These are phyloP conservation scores for Oostethus manadensis DNA, from an alignment of 2,113 vertebrate species.

Conservation along the genomic window DNA sequence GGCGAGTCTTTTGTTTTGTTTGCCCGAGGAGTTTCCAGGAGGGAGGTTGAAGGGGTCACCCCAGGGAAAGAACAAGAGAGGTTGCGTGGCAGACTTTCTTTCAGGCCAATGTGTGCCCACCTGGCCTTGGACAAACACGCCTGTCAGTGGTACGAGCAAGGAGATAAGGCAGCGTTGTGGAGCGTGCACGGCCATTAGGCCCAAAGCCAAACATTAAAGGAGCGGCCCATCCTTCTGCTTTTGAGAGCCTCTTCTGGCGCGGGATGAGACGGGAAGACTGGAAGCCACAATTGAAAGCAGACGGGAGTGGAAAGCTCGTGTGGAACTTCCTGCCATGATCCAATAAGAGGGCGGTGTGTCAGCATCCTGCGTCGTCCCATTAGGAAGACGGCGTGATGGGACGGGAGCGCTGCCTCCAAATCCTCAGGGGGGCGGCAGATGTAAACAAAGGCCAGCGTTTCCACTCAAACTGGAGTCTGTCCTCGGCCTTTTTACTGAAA, in stretches of 20 bases:
- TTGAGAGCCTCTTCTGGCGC: conserved; percentile 39
- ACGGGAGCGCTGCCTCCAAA: conserved; percentile 18
- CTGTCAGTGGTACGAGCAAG: conserved; percentile 22
- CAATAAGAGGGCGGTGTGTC: conserved; percentile 55
- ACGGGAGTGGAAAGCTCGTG: conserved; percentile 60
- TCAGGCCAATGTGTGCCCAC: conserved; percentile 19
- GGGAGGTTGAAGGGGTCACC: conserved; percentile 31
- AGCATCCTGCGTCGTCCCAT: conserved; percentile 46
- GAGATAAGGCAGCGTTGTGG: conserved; percentile 22
- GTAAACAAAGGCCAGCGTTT: conserved; percentile 58
- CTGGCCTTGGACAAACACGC: conserved; percentile 32
- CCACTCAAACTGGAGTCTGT: conserved; percentile 20
- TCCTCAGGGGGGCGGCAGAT: conserved; percentile 45
- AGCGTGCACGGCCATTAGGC: background rate
- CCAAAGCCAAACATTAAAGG: conserved; percentile 25
- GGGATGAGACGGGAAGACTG: conserved; percentile 2
- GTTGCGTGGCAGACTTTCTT: conserved; percentile 29
- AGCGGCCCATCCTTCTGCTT: conserved; percentile 8
- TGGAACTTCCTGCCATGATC: conserved; percentile 64
- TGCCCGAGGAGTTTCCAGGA: background rate
- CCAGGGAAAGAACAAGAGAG: conserved; percentile 64
- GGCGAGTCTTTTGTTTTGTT: too few species aligned
- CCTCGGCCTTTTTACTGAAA: conserved; percentile 58
- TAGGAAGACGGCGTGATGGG: conserved; percentile 14
- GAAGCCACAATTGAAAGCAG: conserved; percentile 67